phyloP scores from a whole-genome alignment of 2,888 invertebrate genomes.

The Sclerodermus sp. region DNA sequence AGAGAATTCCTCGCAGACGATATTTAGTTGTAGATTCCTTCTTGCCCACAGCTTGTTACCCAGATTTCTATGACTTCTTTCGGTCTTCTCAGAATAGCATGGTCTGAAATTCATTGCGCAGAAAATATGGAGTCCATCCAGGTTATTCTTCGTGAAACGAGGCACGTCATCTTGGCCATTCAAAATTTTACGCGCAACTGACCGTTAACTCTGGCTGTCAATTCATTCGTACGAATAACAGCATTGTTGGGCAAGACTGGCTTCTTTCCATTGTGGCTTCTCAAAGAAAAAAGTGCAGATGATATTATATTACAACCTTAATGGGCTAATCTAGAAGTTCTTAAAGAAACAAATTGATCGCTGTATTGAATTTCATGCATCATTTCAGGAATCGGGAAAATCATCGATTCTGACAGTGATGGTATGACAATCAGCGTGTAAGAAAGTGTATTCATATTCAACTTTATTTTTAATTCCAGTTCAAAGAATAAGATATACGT shows the following conservation, averaged over 20 bases:
- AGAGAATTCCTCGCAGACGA: too few relatives aligned
- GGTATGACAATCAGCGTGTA: slow-evolving; percentile 17
- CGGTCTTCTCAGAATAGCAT: too few relatives aligned
- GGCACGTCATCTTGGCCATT: background rate
- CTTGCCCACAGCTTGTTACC: too few relatives aligned
- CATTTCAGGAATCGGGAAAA: slow-evolving; percentile 24
- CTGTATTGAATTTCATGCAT: slow-evolving; percentile 27
- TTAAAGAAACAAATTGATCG: slow-evolving; percentile 8
- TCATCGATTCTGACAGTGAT: background rate
- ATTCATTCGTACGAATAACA: slow-evolving; percentile 19
- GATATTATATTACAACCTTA: slow-evolving; percentile 29
- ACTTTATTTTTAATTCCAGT: too few relatives aligned
- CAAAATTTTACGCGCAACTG: slow-evolving; percentile 21
- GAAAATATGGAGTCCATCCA: too few relatives aligned
- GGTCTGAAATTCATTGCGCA: too few relatives aligned
- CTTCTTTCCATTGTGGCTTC: slow-evolving; percentile 15
- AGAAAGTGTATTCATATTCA: slow-evolving; percentile 11
- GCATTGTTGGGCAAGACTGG: slow-evolving; percentile 33
- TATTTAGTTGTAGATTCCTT: too few relatives aligned
- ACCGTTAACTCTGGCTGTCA: slow-evolving; percentile 15
- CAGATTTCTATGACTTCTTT: too few relatives aligned
- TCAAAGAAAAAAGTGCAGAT: slow-evolving; percentile 8
- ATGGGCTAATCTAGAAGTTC: slow-evolving; percentile 14
- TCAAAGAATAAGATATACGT: too few relatives aligned
- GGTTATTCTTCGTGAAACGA: too few relatives aligned